Conservation (phyloP, 2,797 vertebrate species). For the Periparus ater region DNA sequence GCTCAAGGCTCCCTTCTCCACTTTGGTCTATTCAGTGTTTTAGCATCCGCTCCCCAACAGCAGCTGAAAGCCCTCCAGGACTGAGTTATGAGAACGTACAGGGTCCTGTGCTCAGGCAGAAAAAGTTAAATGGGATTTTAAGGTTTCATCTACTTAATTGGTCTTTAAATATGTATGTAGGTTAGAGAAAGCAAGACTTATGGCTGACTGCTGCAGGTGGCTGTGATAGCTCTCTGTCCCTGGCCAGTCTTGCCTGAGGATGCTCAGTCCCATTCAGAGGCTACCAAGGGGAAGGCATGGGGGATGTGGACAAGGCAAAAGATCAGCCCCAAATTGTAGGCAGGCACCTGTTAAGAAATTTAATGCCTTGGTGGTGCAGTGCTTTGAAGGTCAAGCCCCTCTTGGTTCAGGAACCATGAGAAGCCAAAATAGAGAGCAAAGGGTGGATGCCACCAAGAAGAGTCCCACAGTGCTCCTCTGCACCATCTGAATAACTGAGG, state of each 20-base stretch:
- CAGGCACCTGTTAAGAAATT: background rate
- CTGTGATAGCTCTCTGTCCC: background rate
- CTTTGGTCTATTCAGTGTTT: background rate
- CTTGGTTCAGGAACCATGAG: background rate
- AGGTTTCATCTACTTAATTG: background rate
- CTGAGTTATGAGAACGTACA: accelerated
- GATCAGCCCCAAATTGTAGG: background rate
- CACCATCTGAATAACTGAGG: background rate
- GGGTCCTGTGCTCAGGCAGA: background rate
- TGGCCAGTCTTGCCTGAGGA: background rate
- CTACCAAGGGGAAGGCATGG: background rate
- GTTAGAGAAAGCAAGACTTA: constrained; percentile 22
- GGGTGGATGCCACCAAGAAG: background rate
- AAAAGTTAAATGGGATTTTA: background rate
- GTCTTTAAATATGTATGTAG: constrained; percentile 31
- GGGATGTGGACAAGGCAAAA: background rate
- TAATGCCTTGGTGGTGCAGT: background rate
- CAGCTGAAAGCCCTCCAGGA: background rate
- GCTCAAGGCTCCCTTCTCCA: background rate
- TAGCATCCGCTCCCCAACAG: background rate
- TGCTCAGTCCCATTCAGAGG: background rate
- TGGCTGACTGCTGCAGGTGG: background rate
- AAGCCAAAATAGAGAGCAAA: background rate
- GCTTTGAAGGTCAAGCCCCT: background rate
- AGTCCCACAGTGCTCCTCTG: background rate